Percentiles rank a stretch among this genome's conserved stretches.
Conservation (phyloP, 1,140 invertebrate genomes). For the Drosophila ficusphila region DNA sequence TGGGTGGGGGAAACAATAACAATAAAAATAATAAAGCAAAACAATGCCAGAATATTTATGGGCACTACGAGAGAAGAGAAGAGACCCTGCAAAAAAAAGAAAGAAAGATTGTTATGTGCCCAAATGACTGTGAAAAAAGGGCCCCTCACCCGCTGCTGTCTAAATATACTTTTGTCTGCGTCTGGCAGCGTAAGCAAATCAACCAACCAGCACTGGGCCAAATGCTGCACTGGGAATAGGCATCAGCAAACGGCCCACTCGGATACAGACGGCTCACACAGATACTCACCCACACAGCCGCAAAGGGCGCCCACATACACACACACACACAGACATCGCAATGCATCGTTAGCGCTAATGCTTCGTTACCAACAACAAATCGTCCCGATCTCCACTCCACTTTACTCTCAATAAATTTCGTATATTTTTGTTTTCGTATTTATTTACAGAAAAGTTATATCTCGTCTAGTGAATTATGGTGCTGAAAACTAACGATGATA, state of each 20-base stretch:
- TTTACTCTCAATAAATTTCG: slow-evolving; percentile 3
- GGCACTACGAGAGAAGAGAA: slow-evolving; percentile 36
- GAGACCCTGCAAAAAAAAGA: slow-evolving; percentile 19
- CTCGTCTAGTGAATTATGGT: slow-evolving; percentile 7
- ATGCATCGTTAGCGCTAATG: slow-evolving; percentile 50
- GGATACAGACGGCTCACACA: slow-evolving; percentile 2
- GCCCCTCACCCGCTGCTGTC: slow-evolving; percentile 4
- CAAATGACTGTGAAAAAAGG: slow-evolving; percentile 74
- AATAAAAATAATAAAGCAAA: slow-evolving; percentile 83
- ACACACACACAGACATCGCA: slow-evolving; percentile 2
- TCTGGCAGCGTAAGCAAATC: slow-evolving; percentile 74
- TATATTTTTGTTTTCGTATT: slow-evolving; percentile 2
- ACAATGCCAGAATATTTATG: slow-evolving; percentile 80
- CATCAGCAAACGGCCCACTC: slow-evolving; percentile 20
- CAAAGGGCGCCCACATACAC: no score
- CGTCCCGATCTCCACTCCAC: slow-evolving; percentile 3
- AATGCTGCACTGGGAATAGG: slow-evolving; percentile 70
- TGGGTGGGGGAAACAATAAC: slow-evolving; percentile 63
- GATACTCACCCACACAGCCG: slow-evolving; percentile 1
- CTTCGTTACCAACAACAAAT: slow-evolving; percentile 25
- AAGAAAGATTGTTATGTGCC: slow-evolving; percentile 57
- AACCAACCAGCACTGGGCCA: slow-evolving; percentile 66
- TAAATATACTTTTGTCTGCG: slow-evolving; percentile 70
- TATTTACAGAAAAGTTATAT: slow-evolving; percentile 8
- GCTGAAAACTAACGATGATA: neutral